Conservation (phyloP, 2,888 invertebrate species). For the Cheilosia vernalis region DNA sequence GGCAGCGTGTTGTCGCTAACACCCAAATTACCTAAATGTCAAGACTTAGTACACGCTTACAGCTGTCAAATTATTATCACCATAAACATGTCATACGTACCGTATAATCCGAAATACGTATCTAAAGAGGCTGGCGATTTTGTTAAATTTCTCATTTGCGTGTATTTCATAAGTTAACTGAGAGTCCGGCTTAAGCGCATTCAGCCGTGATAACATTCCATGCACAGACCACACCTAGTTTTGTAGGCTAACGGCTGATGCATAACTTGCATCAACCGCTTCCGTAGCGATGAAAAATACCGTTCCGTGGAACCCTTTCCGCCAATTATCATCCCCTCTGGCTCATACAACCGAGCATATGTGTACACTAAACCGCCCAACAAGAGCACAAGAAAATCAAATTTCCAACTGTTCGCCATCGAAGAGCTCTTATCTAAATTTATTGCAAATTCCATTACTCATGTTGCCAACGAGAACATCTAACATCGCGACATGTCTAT, state of each 20-base stretch:
- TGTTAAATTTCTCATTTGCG: conserved; percentile 17
- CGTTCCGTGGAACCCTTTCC: conserved; percentile 27
- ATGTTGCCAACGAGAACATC: conserved; percentile 75
- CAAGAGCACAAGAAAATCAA: conserved; percentile 29
- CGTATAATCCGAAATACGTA: conserved; percentile 4
- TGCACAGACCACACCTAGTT: conserved; percentile 37
- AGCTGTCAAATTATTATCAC: conserved; percentile 61
- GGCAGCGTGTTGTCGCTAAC: neutral
- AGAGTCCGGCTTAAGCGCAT: conserved; percentile 28
- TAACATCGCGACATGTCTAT: conserved; percentile 68
- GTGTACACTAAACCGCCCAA: neutral
- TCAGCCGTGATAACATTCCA: conserved; percentile 39
- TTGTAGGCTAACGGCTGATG: conserved; percentile 35
- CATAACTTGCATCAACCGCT: conserved; percentile 11
- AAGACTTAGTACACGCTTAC: conserved; percentile 19
- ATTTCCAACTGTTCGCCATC: conserved; percentile 54
- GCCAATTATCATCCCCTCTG: conserved; percentile 9
- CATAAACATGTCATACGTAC: conserved; percentile 34
- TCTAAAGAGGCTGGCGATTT: neutral
- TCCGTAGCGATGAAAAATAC: conserved; percentile 36
- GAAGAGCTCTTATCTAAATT: conserved; percentile 72
- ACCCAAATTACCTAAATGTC: neutral
- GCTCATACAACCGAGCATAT: neutral
- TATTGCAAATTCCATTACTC: conserved; percentile 74
- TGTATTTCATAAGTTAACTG: conserved; percentile 46